Evolutionary conservation across 2,888 invertebrate genomes (phyloP), one percentile per base, ranked within the genome.

Genomic region (Leptothorax acervorum): DNA sequence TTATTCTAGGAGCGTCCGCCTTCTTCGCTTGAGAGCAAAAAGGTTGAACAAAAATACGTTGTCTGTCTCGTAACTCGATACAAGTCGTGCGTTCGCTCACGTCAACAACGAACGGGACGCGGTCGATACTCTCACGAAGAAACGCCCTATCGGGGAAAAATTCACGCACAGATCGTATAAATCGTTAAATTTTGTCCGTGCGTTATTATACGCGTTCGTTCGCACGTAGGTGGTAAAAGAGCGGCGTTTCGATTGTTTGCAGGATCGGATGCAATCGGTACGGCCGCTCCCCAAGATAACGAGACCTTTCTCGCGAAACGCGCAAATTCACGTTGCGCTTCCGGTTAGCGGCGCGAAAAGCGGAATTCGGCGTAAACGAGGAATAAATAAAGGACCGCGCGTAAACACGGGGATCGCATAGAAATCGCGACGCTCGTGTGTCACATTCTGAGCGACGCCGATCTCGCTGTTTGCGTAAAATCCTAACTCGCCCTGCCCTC

Each of bases 381-480:
- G 85, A 60, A 78, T 68, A 84, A 83, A 84, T 78, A 79, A 60
- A 73, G 70, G 62, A 8, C 15, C 23, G 53, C 55, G 53, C 45
- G 74, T 62, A 84, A 85, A 81, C 45, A 83, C 53, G 28, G 74
- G 28, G 78, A 28, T 45, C 55, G 68, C 53, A 73, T 85, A 65
- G 85, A 79, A 84, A 60, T 79, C 62, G 79, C 9, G 62, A 71
- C 66, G 68, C 45, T 65, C 5, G 28, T 48, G 35, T 55, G 83
- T 66, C 76, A 48, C 51, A 9, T 60, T 39, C 63, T 66, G 75
- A 84, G 39, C 66, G 83, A 75, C 55, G 53, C 55, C 78, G 51
- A 85, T 83, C 83, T 68, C 85, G 48, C 39, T 76, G 65, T 85
- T 85, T 83, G 39, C 70, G 55, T 31, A 83, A 83, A 76, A 57